Evolutionary conservation across 2,888 invertebrate genomes (phyloP).

Genomic region (Mythimna ferrago): DNA sequence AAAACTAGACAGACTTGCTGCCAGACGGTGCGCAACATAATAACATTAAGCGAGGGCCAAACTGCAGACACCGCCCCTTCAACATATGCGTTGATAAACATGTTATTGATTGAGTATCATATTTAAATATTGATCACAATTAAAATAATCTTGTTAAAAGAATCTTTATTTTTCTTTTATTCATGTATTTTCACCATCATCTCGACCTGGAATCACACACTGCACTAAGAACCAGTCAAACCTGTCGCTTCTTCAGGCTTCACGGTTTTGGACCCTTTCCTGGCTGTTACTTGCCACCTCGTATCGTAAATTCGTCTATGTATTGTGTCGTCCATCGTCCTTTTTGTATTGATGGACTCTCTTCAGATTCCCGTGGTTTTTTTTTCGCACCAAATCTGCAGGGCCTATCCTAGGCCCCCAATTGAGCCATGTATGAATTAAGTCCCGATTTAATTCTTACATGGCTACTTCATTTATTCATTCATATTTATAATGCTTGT

Average conservation of each 20-base stretch:
- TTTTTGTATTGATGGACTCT: not conserved
- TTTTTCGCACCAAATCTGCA: not conserved
- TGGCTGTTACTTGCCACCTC: not conserved
- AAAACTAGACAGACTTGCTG: constrained; percentile 38
- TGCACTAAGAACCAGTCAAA: no score
- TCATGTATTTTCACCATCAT: constrained; percentile 3
- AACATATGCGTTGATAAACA: constrained; percentile 56
- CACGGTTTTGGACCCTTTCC: not conserved
- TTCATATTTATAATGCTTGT: not conserved
- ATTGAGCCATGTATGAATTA: no score
- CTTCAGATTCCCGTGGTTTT: not conserved
- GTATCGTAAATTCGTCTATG: not conserved
- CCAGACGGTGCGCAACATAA: constrained; percentile 27
- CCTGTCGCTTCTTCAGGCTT: not conserved
- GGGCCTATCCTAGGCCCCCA: no score
- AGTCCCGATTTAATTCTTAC: no score
- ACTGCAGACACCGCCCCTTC: constrained; percentile 37
- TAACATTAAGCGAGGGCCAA: constrained; percentile 19
- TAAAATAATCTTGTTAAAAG: not conserved
- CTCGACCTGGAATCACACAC: not conserved
- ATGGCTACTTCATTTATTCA: no score
- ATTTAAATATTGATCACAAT: constrained; percentile 31
- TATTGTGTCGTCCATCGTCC: not conserved
- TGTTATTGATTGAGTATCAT: constrained; percentile 50
- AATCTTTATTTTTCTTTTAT: not conserved